phyloP scores from a whole-genome alignment of 2,797 vertebrate genomes.

The Podarcis siculus region DNA sequence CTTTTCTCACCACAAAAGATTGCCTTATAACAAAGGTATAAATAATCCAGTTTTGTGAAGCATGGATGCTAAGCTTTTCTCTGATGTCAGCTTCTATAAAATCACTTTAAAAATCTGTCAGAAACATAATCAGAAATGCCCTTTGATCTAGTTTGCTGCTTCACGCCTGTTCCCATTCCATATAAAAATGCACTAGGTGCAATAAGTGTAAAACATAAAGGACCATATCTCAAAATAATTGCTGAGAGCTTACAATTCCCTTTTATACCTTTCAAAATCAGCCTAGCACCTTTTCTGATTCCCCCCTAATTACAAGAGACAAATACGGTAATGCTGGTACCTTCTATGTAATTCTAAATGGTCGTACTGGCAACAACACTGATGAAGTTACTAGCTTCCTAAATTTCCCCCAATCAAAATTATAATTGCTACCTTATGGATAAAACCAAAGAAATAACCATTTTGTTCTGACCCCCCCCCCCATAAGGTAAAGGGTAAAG shows the following conservation, averaged over 20 bases:
- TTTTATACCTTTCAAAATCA: conserved; percentile 25
- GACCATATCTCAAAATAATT: conserved; percentile 28
- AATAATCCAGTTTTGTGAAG: conserved; percentile 25
- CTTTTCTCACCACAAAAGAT: conserved; percentile 13
- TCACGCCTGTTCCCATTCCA: conserved; percentile 29
- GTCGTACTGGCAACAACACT: background rate
- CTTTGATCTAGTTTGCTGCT: conserved; percentile 29
- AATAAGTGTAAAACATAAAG: conserved; percentile 21
- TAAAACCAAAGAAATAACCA: background rate
- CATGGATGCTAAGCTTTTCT: conserved; percentile 24
- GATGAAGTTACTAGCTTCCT: background rate
- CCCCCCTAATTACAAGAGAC: background rate
- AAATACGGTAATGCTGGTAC: background rate
- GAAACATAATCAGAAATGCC: conserved; percentile 41
- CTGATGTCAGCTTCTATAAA: conserved; percentile 34
- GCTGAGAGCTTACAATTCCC: conserved; percentile 5
- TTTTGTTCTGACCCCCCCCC: background rate
- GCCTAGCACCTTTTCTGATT: conserved; percentile 7
- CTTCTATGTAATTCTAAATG: background rate
- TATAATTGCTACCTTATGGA: background rate
- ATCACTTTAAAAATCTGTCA: conserved; percentile 40
- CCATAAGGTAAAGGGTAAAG: no score
- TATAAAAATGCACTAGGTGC: conserved; percentile 14
- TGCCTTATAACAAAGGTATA: conserved; percentile 9
- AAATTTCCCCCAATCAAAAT: background rate